These are phyloP conservation scores for Triplophysa yarkandensis DNA, from an alignment of 2,797 vertebrate genomes.

Conservation along the genomic window DNA sequence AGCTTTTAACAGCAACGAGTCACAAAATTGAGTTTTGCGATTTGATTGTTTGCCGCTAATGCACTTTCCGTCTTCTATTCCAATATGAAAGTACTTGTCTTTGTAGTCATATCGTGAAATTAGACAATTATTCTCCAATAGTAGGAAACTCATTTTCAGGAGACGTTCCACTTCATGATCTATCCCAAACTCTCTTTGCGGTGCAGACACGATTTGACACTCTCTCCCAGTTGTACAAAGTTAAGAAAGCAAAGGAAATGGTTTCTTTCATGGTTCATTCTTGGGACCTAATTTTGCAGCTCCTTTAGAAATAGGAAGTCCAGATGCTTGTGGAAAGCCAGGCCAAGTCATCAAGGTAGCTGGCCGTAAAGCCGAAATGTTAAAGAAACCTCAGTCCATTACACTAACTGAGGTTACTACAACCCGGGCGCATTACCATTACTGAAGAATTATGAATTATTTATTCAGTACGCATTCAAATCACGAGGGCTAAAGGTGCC, in stretches of 20 bases:
- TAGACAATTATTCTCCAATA: conserved; percentile 25
- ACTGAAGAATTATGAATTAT: conserved; percentile 66
- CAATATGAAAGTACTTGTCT: conserved; percentile 25
- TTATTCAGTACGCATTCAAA: conserved; percentile 66
- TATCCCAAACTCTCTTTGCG: background rate
- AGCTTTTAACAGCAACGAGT: conserved; percentile 1
- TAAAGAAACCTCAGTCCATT: conserved; percentile 63
- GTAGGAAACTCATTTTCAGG: conserved; percentile 15
- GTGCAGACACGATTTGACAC: background rate
- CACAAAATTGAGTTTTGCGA: background rate
- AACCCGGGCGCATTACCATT: conserved; percentile 66
- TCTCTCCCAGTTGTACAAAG: background rate
- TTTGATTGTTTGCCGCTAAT: conserved; percentile 18
- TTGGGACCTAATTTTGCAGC: conserved; percentile 43
- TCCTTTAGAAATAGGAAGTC: conserved; percentile 5
- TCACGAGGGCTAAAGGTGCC: conserved; percentile 68
- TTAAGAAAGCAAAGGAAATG: background rate
- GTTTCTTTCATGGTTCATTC: conserved; percentile 50
- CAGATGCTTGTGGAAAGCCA: conserved; percentile 53
- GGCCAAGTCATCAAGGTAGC: conserved; percentile 62
- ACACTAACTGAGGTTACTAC: conserved; percentile 67
- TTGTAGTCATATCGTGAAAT: conserved; percentile 4
- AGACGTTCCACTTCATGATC: conserved; percentile 10
- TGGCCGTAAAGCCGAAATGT: conserved; percentile 53
- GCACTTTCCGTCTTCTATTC: conserved; percentile 24